Base-by-base conservation (phyloP, 2,797 vertebrate species). In the Parambassis ranga region DNA sequence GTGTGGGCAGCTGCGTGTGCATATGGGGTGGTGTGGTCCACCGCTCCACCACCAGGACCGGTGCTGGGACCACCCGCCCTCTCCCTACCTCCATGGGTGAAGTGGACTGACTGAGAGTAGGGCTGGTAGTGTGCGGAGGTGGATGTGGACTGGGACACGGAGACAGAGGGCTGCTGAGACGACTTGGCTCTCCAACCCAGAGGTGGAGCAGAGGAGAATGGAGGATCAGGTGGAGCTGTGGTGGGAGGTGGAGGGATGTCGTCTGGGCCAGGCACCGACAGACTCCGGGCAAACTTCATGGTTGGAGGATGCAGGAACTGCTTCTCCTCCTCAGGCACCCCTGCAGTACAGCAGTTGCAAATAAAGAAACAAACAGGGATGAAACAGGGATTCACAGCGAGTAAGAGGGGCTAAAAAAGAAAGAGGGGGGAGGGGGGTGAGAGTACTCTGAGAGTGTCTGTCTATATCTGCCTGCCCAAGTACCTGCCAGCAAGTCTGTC, bases 191-290 rank as follows among this genome's bases (percentile, higher is more conserved):
- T 89, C 91, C 89, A 93, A 52, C 91, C 91, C 1, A 94, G 86
- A 6, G 92, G 92, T 0, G 93, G 92, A 0, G 93, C 94, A 0
- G 94, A 94, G 71, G 93, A 95, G 81, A 96, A 97, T 0, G 96
- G 96, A 13, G 96, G 96, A n/a, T 96, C 95, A 0, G 95, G 96
- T 0, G 95, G 94, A 13, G 94, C 95, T 2, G 96, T 96, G 33
- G 96, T 96, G n/a, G 96, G 96, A 10, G 96, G 95, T 0, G 95
- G 96, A 5, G 96, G 96, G 67, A 97, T 96, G 46, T 97, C 96
- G 20, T 97, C 96, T 0, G 96, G 94, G 5, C 95, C 94, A 0
- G 96, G 96, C 56, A 97, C 96, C 0, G 95, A 96, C 60, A 97
- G 89, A 81, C 96, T 97, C 48, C 96, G 93, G 50, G 94, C 92